Evolutionary conservation across 2,113 vertebrate genomes (phyloP), one percentile per base, ranked within the genome.

Genomic region (Amphilophus citrinellus): DNA sequence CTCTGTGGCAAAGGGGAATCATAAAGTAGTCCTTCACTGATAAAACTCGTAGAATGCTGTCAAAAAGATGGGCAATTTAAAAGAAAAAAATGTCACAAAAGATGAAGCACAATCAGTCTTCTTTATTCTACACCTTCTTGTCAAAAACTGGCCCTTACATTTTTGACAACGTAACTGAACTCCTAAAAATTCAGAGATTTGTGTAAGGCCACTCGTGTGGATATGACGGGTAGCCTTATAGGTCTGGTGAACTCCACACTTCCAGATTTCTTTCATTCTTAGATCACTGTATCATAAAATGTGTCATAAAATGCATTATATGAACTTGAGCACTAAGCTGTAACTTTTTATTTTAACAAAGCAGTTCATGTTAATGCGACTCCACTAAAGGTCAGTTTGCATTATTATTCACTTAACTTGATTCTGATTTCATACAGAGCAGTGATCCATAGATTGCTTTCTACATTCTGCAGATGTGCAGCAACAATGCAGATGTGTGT

Each of bases 291-390:
- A n/a, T 20, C 30, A 50, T 20, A 71, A 50, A 71, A 50, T 20
- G 44, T 71, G 44, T 15, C 66, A 71, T 71, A 71, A 71, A 71
- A 50, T 71, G 15, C 42, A 30, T 20, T 71, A 71, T 30, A 50
- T 71, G 44, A 71, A 50, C 17, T 71, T 71, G 66, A 50, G 44
- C 66, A 30, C 50, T 50, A 30, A 71, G 42, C 66, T 71, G 66
- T 30, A 71, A 30, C 44, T 71, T 71, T 71, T 71, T 24, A 30
- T 50, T 50, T 27, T 30, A 24, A 10, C 44, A 71, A 71, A 71
- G 44, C 66, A 50, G 42, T 71, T 71, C 50, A 50, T 30, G 44
- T 50, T 50, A 50, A 71, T 20, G 44, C 20, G 24, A 53, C 44
- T 53, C 66, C 50, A 32, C 66, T 73, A 73, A 73, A 73, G 66